These are phyloP conservation scores for Glaucopsyche alexis DNA, from an alignment of 2,888 invertebrate genomes.

Conservation along the genomic window DNA sequence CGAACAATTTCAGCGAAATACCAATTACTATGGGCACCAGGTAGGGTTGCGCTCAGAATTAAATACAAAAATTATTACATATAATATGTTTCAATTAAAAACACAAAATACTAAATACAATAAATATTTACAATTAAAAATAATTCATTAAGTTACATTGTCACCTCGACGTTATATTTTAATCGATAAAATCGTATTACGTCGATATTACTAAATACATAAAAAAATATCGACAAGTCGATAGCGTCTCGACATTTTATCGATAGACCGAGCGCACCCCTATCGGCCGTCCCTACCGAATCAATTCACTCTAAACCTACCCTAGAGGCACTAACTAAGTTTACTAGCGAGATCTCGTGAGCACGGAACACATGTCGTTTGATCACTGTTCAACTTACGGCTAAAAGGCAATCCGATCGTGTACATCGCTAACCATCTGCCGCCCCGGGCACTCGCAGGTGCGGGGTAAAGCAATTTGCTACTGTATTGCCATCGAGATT, in stretches of 20 bases:
- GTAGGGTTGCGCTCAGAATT: not conserved
- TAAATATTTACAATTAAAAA: constrained; percentile 21
- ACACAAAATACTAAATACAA: constrained; percentile 8
- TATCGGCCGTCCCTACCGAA: constrained; percentile 54
- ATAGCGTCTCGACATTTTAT: not conserved
- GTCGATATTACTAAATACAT: not conserved
- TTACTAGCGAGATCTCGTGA: constrained; percentile 78
- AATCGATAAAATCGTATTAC: not conserved
- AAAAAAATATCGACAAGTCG: constrained; percentile 3
- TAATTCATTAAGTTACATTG: constrained; percentile 17
- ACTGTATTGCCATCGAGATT: constrained; percentile 1
- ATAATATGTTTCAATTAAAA: not conserved
- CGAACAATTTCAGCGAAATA: constrained; percentile 36
- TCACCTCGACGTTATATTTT: not conserved
- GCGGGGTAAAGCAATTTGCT: not conserved
- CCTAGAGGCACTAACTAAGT: constrained; percentile 76
- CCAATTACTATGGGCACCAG: constrained; percentile 29
- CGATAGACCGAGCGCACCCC: constrained; percentile 32
- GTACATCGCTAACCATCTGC: constrained; percentile 41
- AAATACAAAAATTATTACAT: not conserved
- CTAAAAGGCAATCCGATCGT: constrained; percentile 72
- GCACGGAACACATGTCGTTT: constrained; percentile 69
- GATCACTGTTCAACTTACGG: constrained; percentile 52
- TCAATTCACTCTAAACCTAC: constrained; percentile 71
- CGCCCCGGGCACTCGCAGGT: not conserved